Conservation (phyloP, 2,797 vertebrate species). For the Anguilla obscura region DNA sequence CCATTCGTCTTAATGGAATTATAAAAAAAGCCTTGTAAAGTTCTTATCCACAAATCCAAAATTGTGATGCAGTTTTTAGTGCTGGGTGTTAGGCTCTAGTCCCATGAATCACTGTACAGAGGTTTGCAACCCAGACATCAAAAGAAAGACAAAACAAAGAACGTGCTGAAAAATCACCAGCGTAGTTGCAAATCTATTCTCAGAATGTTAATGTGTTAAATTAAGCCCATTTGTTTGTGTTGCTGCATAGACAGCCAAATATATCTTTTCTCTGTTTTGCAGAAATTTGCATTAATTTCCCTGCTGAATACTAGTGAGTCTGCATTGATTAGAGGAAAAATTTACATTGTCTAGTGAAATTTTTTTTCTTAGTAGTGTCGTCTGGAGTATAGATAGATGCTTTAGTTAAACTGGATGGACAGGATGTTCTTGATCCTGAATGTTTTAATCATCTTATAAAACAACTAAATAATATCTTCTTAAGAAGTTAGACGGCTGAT, state of each 20-base stretch:
- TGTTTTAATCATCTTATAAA: neutral
- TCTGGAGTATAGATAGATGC: neutral
- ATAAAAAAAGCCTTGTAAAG: neutral
- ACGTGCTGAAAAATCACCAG: neutral
- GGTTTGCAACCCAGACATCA: neutral
- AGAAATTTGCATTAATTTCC: neutral
- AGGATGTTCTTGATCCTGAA: neutral
- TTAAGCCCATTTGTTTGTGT: constrained; percentile 15
- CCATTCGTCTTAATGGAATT: neutral
- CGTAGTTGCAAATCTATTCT: neutral
- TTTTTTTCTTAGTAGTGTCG: neutral
- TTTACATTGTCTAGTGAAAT: neutral
- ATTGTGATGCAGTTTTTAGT: neutral
- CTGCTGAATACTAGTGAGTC: neutral
- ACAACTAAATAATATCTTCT: neutral
- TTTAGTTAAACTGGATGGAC: neutral
- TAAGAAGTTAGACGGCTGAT: neutral
- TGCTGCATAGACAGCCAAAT: constrained; percentile 1
- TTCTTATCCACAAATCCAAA: neutral
- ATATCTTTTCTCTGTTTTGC: constrained; percentile 17
- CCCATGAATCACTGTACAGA: neutral
- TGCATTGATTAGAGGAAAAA: neutral
- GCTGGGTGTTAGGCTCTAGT: neutral
- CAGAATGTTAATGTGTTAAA: neutral
- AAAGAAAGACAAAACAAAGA: neutral